Evolutionary conservation across 2,113 vertebrate genomes (phyloP).

Genomic region (Stegastes partitus): DNA sequence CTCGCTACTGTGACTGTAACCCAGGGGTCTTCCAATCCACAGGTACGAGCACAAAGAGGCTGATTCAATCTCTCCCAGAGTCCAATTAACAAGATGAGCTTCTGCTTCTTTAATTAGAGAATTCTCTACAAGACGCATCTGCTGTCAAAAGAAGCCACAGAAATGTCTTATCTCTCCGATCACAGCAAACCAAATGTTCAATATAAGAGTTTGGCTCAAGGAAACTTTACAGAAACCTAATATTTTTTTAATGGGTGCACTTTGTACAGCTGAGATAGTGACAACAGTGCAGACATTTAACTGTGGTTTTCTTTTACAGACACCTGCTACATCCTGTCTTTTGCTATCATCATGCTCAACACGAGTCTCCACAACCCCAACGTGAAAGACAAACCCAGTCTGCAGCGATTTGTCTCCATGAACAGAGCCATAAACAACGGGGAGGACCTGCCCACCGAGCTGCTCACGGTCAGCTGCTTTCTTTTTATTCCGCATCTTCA

Average conservation of each 20-base stretch:
- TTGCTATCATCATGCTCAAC: slow-evolving; percentile 97
- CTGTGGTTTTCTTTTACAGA: slow-evolving; percentile 82
- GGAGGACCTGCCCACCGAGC: slow-evolving; percentile 88
- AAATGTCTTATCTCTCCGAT: background rate
- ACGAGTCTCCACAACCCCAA: slow-evolving; percentile 97
- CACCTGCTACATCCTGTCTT: slow-evolving; percentile 96
- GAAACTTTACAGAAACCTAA: background rate
- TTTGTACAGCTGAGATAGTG: background rate
- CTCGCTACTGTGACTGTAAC: slow-evolving; percentile 93
- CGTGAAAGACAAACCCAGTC: slow-evolving; percentile 91
- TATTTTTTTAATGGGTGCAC: slow-evolving; percentile 19
- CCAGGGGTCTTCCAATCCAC: slow-evolving; percentile 91
- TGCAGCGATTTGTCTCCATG: slow-evolving; percentile 93
- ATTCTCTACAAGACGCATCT: background rate
- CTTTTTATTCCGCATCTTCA: background rate
- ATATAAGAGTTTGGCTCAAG: background rate
- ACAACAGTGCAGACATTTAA: slow-evolving; percentile 7
- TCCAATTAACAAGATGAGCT: slow-evolving; percentile 27
- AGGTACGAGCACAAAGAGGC: slow-evolving; percentile 79
- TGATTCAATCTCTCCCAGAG: background rate
- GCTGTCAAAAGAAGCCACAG: background rate
- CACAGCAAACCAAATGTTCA: background rate
- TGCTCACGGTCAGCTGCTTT: slow-evolving; percentile 87
- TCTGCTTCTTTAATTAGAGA: background rate
- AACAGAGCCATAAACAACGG: slow-evolving; percentile 93